A percentile compares a stretch with the other conserved stretches of the same genome.
Evolutionary conservation across 92 coral and sea anemone genomes (phyloP).

Genomic region (Phenganax subtilis): DNA sequence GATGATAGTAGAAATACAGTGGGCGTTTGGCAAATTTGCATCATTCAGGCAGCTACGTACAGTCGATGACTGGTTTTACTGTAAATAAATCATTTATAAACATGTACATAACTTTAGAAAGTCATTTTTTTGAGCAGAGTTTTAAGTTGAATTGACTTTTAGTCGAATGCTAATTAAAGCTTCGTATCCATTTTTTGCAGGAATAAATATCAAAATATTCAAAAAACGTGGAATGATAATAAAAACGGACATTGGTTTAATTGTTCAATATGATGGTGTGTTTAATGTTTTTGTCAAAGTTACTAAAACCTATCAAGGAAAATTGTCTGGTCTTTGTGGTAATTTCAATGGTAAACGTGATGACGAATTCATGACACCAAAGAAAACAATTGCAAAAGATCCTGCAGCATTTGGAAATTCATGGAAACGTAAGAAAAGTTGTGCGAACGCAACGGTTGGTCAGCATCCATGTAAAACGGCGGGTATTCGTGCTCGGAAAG

Average conservation of each 20-base stretch:
- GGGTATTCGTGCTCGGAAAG: neutral
- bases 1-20: neutral
- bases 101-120: no score
- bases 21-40: no score
- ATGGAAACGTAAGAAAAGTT: slow-evolving; percentile 14
- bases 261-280: slow-evolving; percentile 22
- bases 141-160: no score
- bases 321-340: slow-evolving; percentile 28
- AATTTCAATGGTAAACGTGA: slow-evolving; percentile 22
- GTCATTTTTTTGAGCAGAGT: no score
- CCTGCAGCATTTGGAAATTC: slow-evolving; percentile 26
- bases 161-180: no score
- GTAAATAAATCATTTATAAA: no score
- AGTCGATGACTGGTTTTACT: no score
- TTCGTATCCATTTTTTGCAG: neutral
- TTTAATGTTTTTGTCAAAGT: slow-evolving; percentile 31
- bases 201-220: slow-evolving; percentile 2
- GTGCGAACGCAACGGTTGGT: slow-evolving; percentile 10
- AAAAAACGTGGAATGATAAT: slow-evolving; percentile 8
- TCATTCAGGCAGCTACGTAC: no score
- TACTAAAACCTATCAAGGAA: slow-evolving; percentile 4
- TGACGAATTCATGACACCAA: slow-evolving; percentile 26
- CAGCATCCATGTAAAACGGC: slow-evolving; percentile 19
- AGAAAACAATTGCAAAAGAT: slow-evolving; percentile 10
- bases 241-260: slow-evolving; percentile 26